These are phyloP conservation scores for Corythaeola cristata DNA, from an alignment of 2,113 vertebrate species.

Conservation along the genomic window DNA sequence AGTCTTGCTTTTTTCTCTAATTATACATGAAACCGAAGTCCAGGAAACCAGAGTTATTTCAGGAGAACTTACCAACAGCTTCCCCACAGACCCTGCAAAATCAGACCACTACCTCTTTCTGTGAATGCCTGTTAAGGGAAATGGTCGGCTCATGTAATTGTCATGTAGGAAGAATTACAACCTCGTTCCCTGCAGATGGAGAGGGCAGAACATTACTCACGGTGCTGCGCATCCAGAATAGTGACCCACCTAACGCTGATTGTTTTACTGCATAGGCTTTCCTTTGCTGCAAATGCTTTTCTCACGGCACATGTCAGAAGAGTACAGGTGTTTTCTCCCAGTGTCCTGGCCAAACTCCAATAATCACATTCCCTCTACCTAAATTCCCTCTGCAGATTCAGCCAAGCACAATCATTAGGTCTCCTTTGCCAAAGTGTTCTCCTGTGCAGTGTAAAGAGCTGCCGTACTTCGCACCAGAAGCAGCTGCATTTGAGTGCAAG, in stretches of 20 bases:
- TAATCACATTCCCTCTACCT: background rate
- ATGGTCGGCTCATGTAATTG: background rate
- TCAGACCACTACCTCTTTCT: slow-evolving; percentile 40
- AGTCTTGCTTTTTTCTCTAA: background rate
- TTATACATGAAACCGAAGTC: background rate
- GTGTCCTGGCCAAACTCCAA: background rate
- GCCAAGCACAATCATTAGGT: background rate
- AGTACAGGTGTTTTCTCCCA: slow-evolving; percentile 12
- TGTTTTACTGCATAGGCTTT: background rate
- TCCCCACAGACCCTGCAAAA: background rate
- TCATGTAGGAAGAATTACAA: background rate
- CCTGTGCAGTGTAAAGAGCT: background rate
- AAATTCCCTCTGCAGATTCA: background rate
- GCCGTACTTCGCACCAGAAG: background rate
- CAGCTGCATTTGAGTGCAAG: background rate
- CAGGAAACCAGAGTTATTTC: slow-evolving; percentile 1
- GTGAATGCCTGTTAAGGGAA: background rate
- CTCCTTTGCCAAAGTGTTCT: background rate
- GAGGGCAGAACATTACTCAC: background rate
- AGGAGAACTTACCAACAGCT: background rate
- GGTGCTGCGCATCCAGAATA: background rate
- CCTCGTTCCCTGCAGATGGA: background rate
- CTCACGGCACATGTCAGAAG: background rate
- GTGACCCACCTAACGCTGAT: background rate
- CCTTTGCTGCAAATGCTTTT: background rate